These are phyloP conservation scores for Teleiodes luculella DNA, from an alignment of 2,888 invertebrate genomes.

Conservation along the genomic window DNA sequence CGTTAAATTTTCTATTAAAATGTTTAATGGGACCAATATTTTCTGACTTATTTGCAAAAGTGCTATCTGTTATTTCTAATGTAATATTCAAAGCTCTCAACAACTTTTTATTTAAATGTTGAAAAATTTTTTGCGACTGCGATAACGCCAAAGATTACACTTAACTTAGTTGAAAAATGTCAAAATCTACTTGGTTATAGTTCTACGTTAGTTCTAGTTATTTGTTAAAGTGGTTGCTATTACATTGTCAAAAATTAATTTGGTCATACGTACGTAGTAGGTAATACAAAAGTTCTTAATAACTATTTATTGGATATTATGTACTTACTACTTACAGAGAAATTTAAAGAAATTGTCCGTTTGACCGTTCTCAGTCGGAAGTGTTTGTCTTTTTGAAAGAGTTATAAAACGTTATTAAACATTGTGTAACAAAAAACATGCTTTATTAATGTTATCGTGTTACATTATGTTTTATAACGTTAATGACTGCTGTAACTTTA, in stretches of 20 bases:
- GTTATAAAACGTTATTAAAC: no score
- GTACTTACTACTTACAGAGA: slow-evolving; percentile 7
- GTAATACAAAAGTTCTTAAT: slow-evolving; percentile 28
- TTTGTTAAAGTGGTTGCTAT: slow-evolving; percentile 15
- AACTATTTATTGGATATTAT: slow-evolving; percentile 13
- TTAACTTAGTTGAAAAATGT: slow-evolving; percentile 29
- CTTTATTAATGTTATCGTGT: not conserved
- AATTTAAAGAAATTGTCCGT: no score
- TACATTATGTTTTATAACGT: not conserved
- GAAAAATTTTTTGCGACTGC: not conserved
- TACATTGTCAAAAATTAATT: slow-evolving; percentile 22
- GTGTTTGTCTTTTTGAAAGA: no score
- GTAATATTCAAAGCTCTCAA: no score
- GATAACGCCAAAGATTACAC: not conserved
- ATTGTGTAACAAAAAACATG: no score
- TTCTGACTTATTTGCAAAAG: no score
- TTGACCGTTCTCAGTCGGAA: no score
- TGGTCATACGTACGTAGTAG: slow-evolving; percentile 31
- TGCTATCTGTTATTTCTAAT: no score
- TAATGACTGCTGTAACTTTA: not conserved
- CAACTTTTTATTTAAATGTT: no score
- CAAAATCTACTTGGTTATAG: slow-evolving; percentile 33
- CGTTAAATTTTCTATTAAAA: no score
- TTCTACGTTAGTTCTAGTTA: slow-evolving; percentile 19
- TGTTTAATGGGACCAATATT: no score